These are phyloP conservation scores for Lasioglossum leucozonium DNA, from an alignment of 2,888 invertebrate species.

Conservation along the genomic window DNA sequence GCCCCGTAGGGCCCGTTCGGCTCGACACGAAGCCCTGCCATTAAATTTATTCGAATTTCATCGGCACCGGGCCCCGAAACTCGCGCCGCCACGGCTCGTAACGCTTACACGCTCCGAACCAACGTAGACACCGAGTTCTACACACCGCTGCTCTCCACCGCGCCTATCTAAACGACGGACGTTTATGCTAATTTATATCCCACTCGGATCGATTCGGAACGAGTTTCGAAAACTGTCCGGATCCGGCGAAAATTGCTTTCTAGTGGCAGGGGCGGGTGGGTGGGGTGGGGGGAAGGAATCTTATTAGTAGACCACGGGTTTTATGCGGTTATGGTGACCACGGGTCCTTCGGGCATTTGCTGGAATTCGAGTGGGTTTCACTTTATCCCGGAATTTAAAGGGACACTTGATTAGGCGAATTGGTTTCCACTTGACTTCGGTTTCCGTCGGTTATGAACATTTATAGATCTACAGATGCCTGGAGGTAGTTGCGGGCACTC, in stretches of 20 bases:
- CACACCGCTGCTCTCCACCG: neutral
- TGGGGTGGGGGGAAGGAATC: neutral
- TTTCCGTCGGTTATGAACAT: neutral
- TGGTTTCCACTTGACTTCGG: neutral
- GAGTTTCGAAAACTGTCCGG: neutral
- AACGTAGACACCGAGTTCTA: neutral
- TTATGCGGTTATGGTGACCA: neutral
- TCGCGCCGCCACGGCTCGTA: constrained; percentile 34
- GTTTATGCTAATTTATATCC: constrained; percentile 8
- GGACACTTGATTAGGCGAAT: constrained; percentile 1
- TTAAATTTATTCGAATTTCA: constrained; percentile 83
- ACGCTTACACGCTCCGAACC: neutral
- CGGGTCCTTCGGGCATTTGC: neutral
- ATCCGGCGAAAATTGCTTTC: neutral
- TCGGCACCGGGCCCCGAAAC: constrained; percentile 75
- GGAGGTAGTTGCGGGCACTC: neutral
- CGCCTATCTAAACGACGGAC: neutral
- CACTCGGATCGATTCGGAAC: neutral
- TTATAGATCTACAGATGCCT: neutral
- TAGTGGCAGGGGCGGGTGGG: too few relatives aligned
- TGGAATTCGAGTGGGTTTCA: neutral
- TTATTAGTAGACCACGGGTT: neutral
- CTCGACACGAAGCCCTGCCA: constrained; percentile 76
- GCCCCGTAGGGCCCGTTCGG: constrained; percentile 71
- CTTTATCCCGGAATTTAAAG: neutral